Evolutionary conservation across 23 tunicate species (phyloP), one percentile per base, ranked within the genome.

Genomic region (Trididemnum nubilum): DNA sequence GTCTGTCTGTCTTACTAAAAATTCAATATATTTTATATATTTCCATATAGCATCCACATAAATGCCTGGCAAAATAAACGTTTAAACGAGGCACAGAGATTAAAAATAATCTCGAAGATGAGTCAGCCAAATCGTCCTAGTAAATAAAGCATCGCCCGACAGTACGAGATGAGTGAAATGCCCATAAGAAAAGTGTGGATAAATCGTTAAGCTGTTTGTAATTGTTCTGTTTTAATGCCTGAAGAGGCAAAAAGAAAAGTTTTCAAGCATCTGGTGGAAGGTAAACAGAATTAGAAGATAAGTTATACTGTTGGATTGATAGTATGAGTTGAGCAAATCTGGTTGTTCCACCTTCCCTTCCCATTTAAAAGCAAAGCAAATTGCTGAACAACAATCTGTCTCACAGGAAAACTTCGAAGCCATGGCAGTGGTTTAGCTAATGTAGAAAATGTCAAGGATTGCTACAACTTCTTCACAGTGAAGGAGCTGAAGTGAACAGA

Each of bases 401-500:
- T 73, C 59, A 25, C 36, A 73, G 31, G 76, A 70, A 27, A 59
- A 73, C 35, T 73, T 37, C 57, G 23, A 58, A 78, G 77, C 63
- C 77, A 38, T 78, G 70, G 82, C 77, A 78, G 82, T 33, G 82
- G 82, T 38, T 78, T 63, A 64, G 82, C 82, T 34, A 77, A 78
- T 78, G 64, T 38, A 78, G 82, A 78, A 77, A 49, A 78, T 35
- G 71, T 63, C 82, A 77, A 64, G 82, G 57, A 32, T 57, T 73
- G 52, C 67, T 77, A 24, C 33, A 81, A 81, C 35, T 52, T 25
- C 81, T 65, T 81, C 61, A 69, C 63, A 61, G 36, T 30, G 85
- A 38, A 81, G 85, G 58, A 81, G 85, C 78, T 9, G 85, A 66
- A 72, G 85, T 81, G 78, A 82, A 72, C 85, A 81, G 36, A 33